These are phyloP conservation scores for Limonius californicus DNA, from an alignment of 1,140 invertebrate species.

Conservation along the genomic window DNA sequence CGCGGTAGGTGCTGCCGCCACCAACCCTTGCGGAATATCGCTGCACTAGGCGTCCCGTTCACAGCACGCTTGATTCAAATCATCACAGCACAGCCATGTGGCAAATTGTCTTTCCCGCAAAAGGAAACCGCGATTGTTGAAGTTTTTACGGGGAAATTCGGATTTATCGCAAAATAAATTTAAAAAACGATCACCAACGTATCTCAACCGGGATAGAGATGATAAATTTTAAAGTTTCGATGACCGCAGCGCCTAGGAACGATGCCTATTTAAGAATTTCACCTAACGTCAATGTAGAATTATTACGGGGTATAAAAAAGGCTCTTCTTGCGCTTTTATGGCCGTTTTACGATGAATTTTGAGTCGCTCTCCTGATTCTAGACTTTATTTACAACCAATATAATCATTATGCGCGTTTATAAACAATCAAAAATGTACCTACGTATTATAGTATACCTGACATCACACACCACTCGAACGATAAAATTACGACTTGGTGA, in stretches of 20 bases:
- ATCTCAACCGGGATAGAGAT: too few relatives aligned
- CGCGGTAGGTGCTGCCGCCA: conserved; percentile 19
- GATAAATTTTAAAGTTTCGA: too few relatives aligned
- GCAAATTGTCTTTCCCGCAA: conserved; percentile 1
- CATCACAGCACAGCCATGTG: not conserved
- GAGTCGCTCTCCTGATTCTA: not conserved
- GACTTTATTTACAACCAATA: conserved; percentile 10
- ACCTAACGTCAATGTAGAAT: not conserved
- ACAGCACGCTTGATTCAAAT: not conserved
- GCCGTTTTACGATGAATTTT: conserved; percentile 4
- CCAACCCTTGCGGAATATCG: conserved; percentile 5
- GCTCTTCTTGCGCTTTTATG: not conserved
- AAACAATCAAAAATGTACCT: not conserved
- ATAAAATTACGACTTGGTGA: conserved; percentile 11
- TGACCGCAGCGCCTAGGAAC: too few relatives aligned
- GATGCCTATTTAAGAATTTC: too few relatives aligned
- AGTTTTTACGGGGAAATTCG: not conserved
- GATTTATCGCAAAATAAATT: not conserved
- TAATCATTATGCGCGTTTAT: conserved; percentile 3
- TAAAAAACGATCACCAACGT: too few relatives aligned
- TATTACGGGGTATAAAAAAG: not conserved
- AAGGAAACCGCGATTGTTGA: not conserved
- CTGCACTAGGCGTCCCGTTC: conserved; percentile 10
- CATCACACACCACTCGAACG: not conserved
- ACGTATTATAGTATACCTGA: not conserved